Conservation (phyloP, 37 sponge, comb jelly and placozoan species). For the Theonella swinhoei region DNA sequence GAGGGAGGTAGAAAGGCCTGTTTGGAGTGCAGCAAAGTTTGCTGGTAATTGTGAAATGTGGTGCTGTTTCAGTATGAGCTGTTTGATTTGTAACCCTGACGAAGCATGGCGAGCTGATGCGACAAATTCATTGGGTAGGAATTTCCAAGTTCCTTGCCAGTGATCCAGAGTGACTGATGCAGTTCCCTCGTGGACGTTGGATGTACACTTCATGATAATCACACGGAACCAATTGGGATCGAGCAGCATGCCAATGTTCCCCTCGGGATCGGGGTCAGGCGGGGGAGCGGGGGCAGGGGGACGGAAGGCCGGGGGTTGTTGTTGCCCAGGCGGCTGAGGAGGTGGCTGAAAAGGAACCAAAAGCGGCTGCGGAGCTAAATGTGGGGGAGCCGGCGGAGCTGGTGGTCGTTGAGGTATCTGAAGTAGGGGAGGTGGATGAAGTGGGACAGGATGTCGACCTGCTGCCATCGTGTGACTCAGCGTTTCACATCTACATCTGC, state of each 20-base stretch:
- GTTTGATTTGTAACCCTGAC: slow-evolving; percentile 4
- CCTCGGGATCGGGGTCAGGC: not conserved
- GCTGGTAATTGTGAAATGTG: slow-evolving; percentile 13
- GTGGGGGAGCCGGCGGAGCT: not conserved
- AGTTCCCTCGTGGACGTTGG: slow-evolving; percentile 30
- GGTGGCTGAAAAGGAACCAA: not conserved
- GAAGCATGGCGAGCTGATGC: slow-evolving; percentile 36
- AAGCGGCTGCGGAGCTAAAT: not conserved
- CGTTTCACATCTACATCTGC: not conserved
- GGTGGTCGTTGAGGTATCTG: slow-evolving; percentile 28
- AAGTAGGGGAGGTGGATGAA: slow-evolving; percentile 30
- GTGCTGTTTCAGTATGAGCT: slow-evolving; percentile 50
- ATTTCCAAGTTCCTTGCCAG: slow-evolving; percentile 25
- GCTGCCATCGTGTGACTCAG: not conserved
- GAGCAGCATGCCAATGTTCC: slow-evolving; percentile 4
- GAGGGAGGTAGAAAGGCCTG: not conserved
- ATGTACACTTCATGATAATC: slow-evolving; percentile 39
- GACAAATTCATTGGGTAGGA: slow-evolving; percentile 50
- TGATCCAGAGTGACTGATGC: slow-evolving; percentile 50
- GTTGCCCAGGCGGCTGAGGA: not conserved
- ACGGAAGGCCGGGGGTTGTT: not conserved
- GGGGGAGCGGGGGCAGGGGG: slow-evolving; percentile 1
- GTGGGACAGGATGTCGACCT: not conserved
- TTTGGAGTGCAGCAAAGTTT: slow-evolving; percentile 9
- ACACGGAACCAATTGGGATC: slow-evolving; percentile 56